These are phyloP conservation scores for Serripes groenlandicus DNA, from an alignment of 2,888 invertebrate species.

Conservation along the genomic window DNA sequence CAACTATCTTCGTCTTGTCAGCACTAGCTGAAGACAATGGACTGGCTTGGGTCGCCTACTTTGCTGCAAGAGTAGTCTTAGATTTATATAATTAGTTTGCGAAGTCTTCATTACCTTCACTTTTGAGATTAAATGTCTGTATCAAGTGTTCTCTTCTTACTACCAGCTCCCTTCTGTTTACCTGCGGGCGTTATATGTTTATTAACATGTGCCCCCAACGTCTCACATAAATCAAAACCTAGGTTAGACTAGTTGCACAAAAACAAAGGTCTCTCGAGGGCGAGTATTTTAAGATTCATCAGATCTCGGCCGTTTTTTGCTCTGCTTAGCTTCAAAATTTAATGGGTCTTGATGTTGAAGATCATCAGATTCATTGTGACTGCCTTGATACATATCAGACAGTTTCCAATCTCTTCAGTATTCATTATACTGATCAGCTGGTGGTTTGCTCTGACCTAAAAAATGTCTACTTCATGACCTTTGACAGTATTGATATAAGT, in stretches of 20 bases:
- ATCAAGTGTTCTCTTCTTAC: background rate
- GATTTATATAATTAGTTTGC: too few relatives aligned
- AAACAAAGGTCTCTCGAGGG: slow-evolving; percentile 18
- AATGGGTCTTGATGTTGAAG: slow-evolving; percentile 13
- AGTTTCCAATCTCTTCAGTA: background rate
- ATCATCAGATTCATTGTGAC: background rate
- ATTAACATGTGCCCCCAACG: slow-evolving; percentile 44
- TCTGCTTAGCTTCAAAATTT: background rate
- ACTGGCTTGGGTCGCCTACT: background rate
- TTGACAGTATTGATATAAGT: too few relatives aligned
- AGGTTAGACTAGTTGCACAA: slow-evolving; percentile 49
- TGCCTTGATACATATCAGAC: slow-evolving; percentile 17
- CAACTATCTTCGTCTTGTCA: background rate
- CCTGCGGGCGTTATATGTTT: slow-evolving; percentile 29
- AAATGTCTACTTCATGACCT: background rate
- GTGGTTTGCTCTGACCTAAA: slow-evolving; percentile 10
- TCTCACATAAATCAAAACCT: slow-evolving; percentile 21
- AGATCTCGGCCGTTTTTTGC: slow-evolving; percentile 2
- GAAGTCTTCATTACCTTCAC: too few relatives aligned
- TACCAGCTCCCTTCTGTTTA: background rate
- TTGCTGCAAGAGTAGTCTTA: background rate
- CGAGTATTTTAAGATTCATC: background rate
- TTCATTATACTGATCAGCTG: slow-evolving; percentile 1
- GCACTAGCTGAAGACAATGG: too few relatives aligned
- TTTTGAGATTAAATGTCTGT: background rate